Evolutionary conservation across 2,797 vertebrate genomes (phyloP).

Genomic region (Crypturellus tataupa): DNA sequence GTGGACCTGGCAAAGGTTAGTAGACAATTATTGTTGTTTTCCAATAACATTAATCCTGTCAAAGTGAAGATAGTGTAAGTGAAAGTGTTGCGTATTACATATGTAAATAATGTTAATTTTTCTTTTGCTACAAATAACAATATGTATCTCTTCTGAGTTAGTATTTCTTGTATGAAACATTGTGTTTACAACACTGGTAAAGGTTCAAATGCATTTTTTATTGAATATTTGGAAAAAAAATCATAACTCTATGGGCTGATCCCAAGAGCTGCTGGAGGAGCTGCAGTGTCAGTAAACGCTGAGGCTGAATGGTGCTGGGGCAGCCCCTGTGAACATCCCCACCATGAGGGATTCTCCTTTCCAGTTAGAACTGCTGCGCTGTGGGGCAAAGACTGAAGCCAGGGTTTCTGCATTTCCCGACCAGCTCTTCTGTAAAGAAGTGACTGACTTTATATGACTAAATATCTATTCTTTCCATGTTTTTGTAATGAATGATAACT

Average conservation of each 20-base stretch:
- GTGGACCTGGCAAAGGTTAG: conserved; percentile 99
- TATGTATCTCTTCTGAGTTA: neutral
- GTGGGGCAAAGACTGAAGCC: neutral
- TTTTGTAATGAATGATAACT: neutral
- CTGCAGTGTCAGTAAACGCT: neutral
- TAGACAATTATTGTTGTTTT: conserved; percentile 30
- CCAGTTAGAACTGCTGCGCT: neutral
- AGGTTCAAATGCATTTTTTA: neutral
- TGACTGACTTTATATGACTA: neutral
- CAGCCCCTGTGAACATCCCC: neutral
- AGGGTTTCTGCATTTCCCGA: neutral
- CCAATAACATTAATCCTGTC: neutral
- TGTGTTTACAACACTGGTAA: neutral
- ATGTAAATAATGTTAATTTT: neutral
- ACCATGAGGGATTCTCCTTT: neutral
- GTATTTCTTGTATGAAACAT: neutral
- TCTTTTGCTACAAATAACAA: neutral
- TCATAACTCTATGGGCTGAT: neutral
- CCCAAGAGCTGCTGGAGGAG: neutral
- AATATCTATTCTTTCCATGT: neutral
- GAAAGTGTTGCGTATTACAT: neutral
- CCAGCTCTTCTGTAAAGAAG: neutral
- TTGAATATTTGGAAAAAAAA: neutral
- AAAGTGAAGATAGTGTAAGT: neutral
- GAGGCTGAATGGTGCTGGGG: neutral